Percentiles rank a stretch among this genome's conserved stretches.
phyloP scores from a whole-genome alignment of 2,113 vertebrate genomes.

The Herpetotheres cachinnans region DNA sequence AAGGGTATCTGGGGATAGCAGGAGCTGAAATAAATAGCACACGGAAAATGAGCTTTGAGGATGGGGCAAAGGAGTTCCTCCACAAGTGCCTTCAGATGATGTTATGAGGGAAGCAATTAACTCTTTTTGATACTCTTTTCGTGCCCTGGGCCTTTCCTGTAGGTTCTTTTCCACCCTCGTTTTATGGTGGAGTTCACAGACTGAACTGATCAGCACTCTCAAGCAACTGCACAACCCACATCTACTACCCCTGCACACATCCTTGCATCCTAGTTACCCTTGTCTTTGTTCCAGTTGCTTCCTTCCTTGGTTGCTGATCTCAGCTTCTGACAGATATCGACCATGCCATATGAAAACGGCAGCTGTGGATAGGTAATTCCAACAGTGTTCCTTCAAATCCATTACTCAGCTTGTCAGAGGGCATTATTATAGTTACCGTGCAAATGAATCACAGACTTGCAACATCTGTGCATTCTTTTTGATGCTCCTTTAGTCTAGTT shows the following conservation, averaged over 20 bases:
- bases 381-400: background rate
- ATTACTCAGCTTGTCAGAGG: background rate
- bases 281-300: background rate
- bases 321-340: background rate
- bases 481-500: background rate
- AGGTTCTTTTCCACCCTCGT: background rate
- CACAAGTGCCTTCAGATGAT: background rate
- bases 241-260: background rate
- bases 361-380: background rate
- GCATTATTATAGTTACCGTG: background rate
- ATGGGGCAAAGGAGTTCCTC: background rate
- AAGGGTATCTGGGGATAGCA: slow-evolving; percentile 84
- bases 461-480: background rate
- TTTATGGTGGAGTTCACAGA: background rate
- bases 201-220: background rate
- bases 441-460: background rate
- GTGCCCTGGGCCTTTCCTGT: background rate
- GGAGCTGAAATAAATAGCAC: slow-evolving; percentile 67
- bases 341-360: background rate
- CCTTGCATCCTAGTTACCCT: background rate
- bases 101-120: background rate
- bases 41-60: background rate
- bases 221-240: background rate
- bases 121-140: background rate
- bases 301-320: background rate